Conservation (phyloP, 2,113 vertebrate genomes). For the Hippotragus niger region DNA sequence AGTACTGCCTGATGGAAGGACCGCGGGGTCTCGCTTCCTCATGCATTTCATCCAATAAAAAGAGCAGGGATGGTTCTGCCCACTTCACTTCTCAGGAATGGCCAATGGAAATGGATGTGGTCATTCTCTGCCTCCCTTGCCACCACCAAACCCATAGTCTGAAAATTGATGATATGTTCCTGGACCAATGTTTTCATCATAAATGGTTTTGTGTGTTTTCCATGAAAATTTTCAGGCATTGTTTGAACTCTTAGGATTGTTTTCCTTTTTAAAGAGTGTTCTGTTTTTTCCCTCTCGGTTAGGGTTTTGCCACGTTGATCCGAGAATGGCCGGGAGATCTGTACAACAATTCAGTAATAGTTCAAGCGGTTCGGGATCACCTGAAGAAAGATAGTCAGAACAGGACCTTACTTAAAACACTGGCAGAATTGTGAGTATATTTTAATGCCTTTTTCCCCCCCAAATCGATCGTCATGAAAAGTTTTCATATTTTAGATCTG, state of each 20-base stretch:
- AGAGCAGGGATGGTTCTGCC: neutral
- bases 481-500: neutral
- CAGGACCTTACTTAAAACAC: constrained; percentile 89
- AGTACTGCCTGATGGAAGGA: neutral
- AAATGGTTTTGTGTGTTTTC: neutral
- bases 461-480: neutral
- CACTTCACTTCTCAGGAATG: neutral
- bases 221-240: neutral
- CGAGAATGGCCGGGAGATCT: constrained; percentile 98
- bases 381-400: constrained; percentile 93
- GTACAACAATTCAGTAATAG: constrained; percentile 95
- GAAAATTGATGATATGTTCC: neutral
- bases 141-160: neutral
- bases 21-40: neutral
- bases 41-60: neutral
- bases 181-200: neutral
- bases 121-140: neutral
- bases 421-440: constrained; percentile 94
- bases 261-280: constrained; percentile 31
- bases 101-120: neutral
- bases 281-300: constrained; percentile 25
- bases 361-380: constrained; percentile 93
- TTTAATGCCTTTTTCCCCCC: neutral
- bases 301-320: constrained; percentile 97
- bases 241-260: constrained; percentile 20